A percentile compares a stretch with the other conserved stretches of the same genome.
These are phyloP conservation scores for Drosophila leontia DNA, from an alignment of 1,140 invertebrate species.

Conservation along the genomic window DNA sequence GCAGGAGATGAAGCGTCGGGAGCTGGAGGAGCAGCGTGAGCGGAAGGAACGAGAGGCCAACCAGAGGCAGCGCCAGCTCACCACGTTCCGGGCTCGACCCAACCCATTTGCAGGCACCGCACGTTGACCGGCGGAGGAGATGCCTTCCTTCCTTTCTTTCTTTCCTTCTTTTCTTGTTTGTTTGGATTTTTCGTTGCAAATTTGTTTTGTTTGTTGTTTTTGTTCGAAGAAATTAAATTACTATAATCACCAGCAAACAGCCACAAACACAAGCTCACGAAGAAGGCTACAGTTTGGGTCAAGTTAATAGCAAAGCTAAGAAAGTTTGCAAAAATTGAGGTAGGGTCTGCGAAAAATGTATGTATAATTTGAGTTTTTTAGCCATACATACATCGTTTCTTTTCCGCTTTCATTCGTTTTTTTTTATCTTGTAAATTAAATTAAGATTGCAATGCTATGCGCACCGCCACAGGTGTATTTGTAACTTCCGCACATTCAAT, in stretches of 20 bases:
- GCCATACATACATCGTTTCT: neutral
- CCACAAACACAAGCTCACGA: slow-evolving; percentile 6
- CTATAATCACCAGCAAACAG: slow-evolving; percentile 45
- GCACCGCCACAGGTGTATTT: slow-evolving; percentile 1
- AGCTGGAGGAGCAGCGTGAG: slow-evolving; percentile 45
- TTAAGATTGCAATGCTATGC: neutral
- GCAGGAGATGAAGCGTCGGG: slow-evolving; percentile 40
- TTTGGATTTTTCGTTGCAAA: slow-evolving; percentile 40
- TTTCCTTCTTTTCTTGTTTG: slow-evolving; percentile 21
- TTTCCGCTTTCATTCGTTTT: neutral
- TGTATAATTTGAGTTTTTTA: neutral
- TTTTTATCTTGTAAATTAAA: slow-evolving; percentile 4
- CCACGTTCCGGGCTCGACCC: slow-evolving; percentile 54
- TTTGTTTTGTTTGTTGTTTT: slow-evolving; percentile 35
- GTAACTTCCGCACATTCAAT: slow-evolving; percentile 57
- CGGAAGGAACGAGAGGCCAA: slow-evolving; percentile 28
- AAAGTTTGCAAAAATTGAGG: neutral
- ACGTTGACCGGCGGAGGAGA: slow-evolving; percentile 1
- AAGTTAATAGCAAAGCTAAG: neutral
- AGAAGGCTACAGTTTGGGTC: neutral
- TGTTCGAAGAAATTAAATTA: slow-evolving; percentile 52
- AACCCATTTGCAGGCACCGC: slow-evolving; percentile 51
- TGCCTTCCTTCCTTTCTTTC: neutral
- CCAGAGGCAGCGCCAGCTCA: slow-evolving; percentile 54
- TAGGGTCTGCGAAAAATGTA: neutral